Evolutionary conservation across 2,797 vertebrate genomes (phyloP), one percentile per base, ranked within the genome.

Genomic region (Pseudochromis fuscus): DNA sequence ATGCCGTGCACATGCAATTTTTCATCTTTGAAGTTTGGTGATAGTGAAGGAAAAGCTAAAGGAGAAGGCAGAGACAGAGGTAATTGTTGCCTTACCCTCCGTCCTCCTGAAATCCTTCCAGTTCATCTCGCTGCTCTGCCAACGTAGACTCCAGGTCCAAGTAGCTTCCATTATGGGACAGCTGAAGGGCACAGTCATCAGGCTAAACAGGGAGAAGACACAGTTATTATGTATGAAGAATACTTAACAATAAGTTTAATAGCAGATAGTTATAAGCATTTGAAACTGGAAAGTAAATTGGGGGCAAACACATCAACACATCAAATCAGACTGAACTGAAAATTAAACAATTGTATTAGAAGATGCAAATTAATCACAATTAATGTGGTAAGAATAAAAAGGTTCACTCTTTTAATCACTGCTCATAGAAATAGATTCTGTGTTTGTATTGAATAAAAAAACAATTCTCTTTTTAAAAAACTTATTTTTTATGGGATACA

Each of bases 81-180:
- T n/a, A 37, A 76, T 56, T 27, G n/a, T 61, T 79, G 61, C 85
- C 97, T 96, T 94, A 99, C 97, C 96, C 97, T 92, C 95, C 91
- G 46, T 98, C 97, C 50, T 97, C 96, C 89, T 97, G 96, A 93
- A 99, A 99, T 69, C 97, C 97, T 89, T 98, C 96, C 82, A 98
- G 74, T 81, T 99, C 97, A 81, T 98, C 97, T 81, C 89, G 94
- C 79, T 99, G 97, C 84, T 99, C 97, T 7, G 96, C 96, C 87
- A 99, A 87, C 0, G 96, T 98, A n/a, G 97, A 97, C 87, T 99
- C 97, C 94, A 99, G 88, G 94, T 99, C 97, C 95, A 98, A 92
- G 91, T 99, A 99, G 89, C 96, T 95, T 86, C 97, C 96, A 70
- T 96, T 99, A 85, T 98, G 97, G 87, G 97, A 98, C 51, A 99